Base-by-base conservation (phyloP, 2,888 invertebrate species). In the Muschampia plurimacula region DNA sequence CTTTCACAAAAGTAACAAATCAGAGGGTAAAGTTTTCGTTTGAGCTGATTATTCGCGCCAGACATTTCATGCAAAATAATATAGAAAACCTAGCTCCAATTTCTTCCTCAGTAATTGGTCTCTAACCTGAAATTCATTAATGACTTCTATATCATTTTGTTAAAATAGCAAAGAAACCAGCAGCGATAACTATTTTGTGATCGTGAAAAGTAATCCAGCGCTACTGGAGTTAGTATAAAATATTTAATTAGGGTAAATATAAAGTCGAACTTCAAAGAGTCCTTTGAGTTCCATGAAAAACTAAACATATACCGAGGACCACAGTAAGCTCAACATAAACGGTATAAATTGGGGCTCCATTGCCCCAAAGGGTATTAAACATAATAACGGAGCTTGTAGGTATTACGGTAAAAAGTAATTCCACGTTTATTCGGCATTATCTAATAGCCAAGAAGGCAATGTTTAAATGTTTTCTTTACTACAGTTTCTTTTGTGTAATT, bases 401-500 rank as follows among this genome's bases (percentile, higher is more conserved):
- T 75, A 78, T 78, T 79, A 80, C 79, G 79, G 78, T 83, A 82
- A 81, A 82, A 81, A 80, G 83, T 82, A 83, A 86, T 85, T 84
- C 82, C 78, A 75, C 77, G 83, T 83, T 84, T 82, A 80, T 82
- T 82, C 81, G 77, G 80, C 77, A 79, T 78, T 74, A 80, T 84
- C 81, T 82, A 84, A 84, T 84, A 83, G 83, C 81, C 75, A 82
- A 78, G 77, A 82, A 84, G 83, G 85, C 83, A 82, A 84, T 84
- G 85, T 85, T 88, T 83, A 86, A 89, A 85, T 83, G 82, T 81
- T 86, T 83, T 82, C 84, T 84, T 85, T 83, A 83, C 83, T 84
- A 84, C 83, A 83, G 85, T 89, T 92, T 88, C 89, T 89, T 90
- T 90, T 91, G 91, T 91, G 91, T 90, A 91, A 92, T 92, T 90